phyloP scores from a whole-genome alignment of 2,888 invertebrate species.

The Hirtodrosophila duncani region DNA sequence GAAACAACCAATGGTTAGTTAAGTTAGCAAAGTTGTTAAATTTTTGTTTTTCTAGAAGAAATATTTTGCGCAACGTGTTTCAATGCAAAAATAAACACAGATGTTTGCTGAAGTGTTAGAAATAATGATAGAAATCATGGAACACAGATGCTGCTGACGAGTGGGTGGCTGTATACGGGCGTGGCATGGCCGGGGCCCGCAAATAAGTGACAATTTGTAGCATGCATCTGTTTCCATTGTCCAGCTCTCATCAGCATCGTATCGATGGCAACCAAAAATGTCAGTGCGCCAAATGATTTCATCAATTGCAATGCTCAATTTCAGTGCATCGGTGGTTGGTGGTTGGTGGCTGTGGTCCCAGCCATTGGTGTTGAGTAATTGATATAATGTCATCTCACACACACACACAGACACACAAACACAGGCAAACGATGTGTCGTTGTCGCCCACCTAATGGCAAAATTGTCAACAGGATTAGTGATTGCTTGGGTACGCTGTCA shows the following conservation, averaged over 20 bases:
- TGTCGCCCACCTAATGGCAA: slow-evolving; percentile 64
- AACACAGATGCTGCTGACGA: too few relatives aligned
- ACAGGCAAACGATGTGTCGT: too few relatives aligned
- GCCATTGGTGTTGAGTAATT: slow-evolving; percentile 61
- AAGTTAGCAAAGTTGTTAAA: not conserved
- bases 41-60: too few relatives aligned
- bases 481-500: slow-evolving; percentile 5
- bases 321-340: slow-evolving; percentile 33
- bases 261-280: slow-evolving; percentile 58
- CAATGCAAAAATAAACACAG: too few relatives aligned
- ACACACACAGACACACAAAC: too few relatives aligned
- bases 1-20: not conserved
- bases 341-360: slow-evolving; percentile 10
- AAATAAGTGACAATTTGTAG: slow-evolving; percentile 29
- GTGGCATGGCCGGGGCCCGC: slow-evolving; percentile 7
- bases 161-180: not conserved
- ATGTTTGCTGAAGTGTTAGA: slow-evolving; percentile 2
- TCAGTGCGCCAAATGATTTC: slow-evolving; percentile 66
- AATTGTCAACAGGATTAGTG: slow-evolving; percentile 65
- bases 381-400: slow-evolving; percentile 59
- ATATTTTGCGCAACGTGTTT: too few relatives aligned
- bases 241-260: slow-evolving; percentile 14
- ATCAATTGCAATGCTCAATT: slow-evolving; percentile 69
- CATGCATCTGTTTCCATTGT: slow-evolving; percentile 28
- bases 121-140: slow-evolving; percentile 41